Evolutionary conservation across 2,888 invertebrate genomes (phyloP), one percentile per base, ranked within the genome.

Genomic region (Dolichopus griseipennis): DNA sequence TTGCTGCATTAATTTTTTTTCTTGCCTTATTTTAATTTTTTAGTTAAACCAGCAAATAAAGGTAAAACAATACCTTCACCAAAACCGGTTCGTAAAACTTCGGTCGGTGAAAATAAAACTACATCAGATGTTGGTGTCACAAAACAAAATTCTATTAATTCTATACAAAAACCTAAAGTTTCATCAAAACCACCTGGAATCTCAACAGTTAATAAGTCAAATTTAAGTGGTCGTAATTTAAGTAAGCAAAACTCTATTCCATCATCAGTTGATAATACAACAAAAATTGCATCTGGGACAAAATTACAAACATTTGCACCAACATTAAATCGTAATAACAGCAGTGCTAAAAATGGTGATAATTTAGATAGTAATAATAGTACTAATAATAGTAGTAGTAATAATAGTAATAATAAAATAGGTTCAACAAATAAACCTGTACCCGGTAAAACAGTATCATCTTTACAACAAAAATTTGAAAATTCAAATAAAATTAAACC

Each of bases 391-490:
- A 63, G 21, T 65, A 61, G 61, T 68, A 68, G 65, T 68, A 20
- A 21, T 41, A 67, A 61, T 68, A 66, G 37, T 61, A 41, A 37
- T 65, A 71, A 61, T 66, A 72, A 70, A 67, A 64, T 63, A 27
- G 72, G 15, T 64, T 66, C 71, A 67, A 69, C 79, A 67, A 81
- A 83, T 63, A 84, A 84, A 75, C 73, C 83, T 68, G 81, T 85
- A 34, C 83, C 87, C 6, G 81, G 82, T 72, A 87, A 87, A 76
- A 82, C 83, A 63, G 90, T 91, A 68, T 91, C 91, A 41, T 88
- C 88, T 69, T 82, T 92, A 73, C 91, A 92, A 75, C 90, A 90
- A 75, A 91, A 90, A 78, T 92, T 91, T 77, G 91, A 92, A 80
- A 86, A 68, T 67, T 37, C 37, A 37, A 37, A 52, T 52, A 52